These are phyloP conservation scores for Rhynchonycteris naso DNA, from an alignment of 2,797 vertebrate species.

Conservation along the genomic window DNA sequence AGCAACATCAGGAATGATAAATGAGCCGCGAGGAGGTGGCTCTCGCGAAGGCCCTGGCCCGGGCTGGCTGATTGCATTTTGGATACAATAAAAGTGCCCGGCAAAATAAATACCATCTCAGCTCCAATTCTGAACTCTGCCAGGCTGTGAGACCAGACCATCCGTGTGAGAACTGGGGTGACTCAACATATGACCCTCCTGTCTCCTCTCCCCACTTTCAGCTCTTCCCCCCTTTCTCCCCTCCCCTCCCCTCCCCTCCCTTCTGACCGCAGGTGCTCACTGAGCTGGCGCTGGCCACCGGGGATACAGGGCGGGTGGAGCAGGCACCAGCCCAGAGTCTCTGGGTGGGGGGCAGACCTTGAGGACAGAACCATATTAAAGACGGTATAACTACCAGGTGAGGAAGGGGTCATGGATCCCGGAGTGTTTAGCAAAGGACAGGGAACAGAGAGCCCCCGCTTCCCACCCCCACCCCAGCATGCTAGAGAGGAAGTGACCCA, in stretches of 20 bases:
- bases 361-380: neutral
- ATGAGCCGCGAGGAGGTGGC: rapidly evolving
- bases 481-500: neutral
- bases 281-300: neutral
- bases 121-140: rapidly evolving
- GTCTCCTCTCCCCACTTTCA: neutral
- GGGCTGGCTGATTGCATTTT: neutral
- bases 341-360: rapidly evolving
- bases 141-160: rapidly evolving
- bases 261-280: neutral
- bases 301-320: neutral
- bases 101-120: neutral
- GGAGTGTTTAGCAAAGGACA: neutral
- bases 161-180: rapidly evolving
- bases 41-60: rapidly evolving
- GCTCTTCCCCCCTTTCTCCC: neutral
- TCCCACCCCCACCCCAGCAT: neutral
- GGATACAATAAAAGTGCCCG: neutral
- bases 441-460: rapidly evolving
- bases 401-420: neutral
- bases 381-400: too few relatives aligned
- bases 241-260: too few relatives aligned
- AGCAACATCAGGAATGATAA: neutral
- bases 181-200: neutral
- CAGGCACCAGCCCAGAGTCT: too few relatives aligned